These are phyloP conservation scores for Eonycteris spelaea DNA, from an alignment of 2,113 vertebrate species.

Conservation along the genomic window DNA sequence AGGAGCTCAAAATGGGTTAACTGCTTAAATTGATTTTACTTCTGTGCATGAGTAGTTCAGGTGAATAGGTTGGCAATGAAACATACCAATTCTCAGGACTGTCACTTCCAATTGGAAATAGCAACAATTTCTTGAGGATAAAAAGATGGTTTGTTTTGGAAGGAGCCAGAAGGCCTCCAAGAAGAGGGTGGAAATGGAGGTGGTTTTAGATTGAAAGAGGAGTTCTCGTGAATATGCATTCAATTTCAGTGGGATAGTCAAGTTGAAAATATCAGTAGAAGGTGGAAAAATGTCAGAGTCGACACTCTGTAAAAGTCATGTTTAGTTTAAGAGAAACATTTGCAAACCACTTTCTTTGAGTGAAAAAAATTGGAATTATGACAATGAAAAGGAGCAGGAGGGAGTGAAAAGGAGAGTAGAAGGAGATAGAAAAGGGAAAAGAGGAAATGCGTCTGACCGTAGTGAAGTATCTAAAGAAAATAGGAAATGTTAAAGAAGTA, in stretches of 20 bases:
- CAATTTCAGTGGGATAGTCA: not conserved
- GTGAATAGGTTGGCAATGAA: not conserved
- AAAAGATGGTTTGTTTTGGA: not conserved
- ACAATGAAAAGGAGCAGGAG: not conserved
- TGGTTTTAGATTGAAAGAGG: not conserved
- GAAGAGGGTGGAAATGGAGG: not conserved
- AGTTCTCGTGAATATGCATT: not conserved
- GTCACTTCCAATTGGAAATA: not conserved
- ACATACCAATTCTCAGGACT: not conserved
- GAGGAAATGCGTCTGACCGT: accelerated
- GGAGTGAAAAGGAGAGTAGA: not conserved
- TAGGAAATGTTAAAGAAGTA: not conserved
- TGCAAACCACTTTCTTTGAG: not conserved
- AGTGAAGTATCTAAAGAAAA: not conserved
- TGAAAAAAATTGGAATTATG: not conserved
- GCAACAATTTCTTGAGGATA: not conserved
- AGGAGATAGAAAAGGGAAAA: not conserved
- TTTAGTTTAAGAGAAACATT: not conserved
- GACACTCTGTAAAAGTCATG: not conserved
- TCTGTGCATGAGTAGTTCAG: not conserved
- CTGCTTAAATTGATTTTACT: not conserved
- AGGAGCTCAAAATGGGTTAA: not conserved
- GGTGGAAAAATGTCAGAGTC: not conserved
- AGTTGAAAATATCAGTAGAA: not conserved
- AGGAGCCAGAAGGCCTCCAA: not conserved